Conservation (phyloP, 2,113 vertebrate species). For the Phalacrocorax pelagicus region DNA sequence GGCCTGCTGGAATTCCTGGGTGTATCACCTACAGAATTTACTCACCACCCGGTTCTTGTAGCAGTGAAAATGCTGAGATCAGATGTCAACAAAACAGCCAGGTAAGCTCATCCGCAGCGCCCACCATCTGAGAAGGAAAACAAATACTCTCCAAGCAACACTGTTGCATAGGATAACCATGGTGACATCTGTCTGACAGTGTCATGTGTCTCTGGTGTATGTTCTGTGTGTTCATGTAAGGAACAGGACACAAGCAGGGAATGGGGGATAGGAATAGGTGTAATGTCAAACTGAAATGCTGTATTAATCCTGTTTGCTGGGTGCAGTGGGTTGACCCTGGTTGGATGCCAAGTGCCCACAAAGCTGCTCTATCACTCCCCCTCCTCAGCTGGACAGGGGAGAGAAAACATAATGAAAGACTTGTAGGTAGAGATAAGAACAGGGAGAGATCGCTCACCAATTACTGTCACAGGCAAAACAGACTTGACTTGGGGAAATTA, state of each 20-base stretch:
- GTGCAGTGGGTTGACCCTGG: no score
- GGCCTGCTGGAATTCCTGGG: conserved; percentile 81
- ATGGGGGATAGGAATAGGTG: fast-evolving
- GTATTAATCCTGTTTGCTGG: background rate
- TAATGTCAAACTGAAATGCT: background rate
- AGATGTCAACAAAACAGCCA: conserved; percentile 96
- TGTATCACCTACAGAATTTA: conserved; percentile 63
- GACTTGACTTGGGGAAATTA: no score
- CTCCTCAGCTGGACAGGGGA: no score
- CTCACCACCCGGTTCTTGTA: conserved; percentile 84
- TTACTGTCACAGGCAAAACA: no score
- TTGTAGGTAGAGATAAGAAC: no score
- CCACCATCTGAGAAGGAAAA: background rate
- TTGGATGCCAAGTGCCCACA: no score
- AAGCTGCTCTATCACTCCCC: no score
- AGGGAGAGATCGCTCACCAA: no score
- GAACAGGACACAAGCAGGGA: background rate
- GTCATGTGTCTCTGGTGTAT: fast-evolving
- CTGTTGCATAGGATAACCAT: background rate
- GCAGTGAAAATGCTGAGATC: conserved; percentile 96
- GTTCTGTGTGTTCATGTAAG: background rate
- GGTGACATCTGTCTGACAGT: background rate
- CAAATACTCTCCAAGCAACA: background rate
- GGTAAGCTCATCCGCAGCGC: conserved; percentile 57
- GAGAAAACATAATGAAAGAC: no score